Evolutionary conservation across 2,113 vertebrate species (phyloP).

Genomic region (Marmota flaviventris): DNA sequence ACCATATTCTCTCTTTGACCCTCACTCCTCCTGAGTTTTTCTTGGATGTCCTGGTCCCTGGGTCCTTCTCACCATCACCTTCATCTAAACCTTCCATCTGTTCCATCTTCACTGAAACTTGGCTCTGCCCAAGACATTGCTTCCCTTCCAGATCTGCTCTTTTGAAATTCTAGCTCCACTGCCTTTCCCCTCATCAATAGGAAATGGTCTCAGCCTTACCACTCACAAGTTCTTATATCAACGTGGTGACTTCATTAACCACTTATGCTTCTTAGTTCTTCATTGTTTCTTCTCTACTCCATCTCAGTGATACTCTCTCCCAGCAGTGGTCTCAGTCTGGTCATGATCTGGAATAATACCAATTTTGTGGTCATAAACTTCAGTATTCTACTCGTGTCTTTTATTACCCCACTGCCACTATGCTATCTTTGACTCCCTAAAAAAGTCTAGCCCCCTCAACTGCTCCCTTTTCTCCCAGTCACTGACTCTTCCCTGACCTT

Average conservation of each 20-base stretch:
- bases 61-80: not conserved
- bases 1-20: not conserved
- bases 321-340: not conserved
- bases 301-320: not conserved
- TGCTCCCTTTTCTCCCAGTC: not conserved
- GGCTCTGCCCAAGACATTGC: not conserved
- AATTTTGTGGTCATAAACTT: not conserved
- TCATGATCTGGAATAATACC: not conserved
- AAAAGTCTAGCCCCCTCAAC: not conserved
- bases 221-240: not conserved
- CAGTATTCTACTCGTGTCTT: not conserved
- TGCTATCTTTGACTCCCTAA: not conserved
- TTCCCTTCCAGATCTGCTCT: not conserved
- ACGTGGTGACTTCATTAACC: not conserved
- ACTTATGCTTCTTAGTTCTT: not conserved
- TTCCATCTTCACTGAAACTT: not conserved
- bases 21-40: not conserved
- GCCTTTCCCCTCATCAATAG: not conserved
- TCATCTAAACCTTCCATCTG: not conserved
- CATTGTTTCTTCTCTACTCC: not conserved
- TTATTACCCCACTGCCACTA: not conserved
- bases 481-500: not conserved
- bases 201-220: not conserved
- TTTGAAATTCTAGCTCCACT: not conserved
- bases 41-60: not conserved